phyloP scores from a whole-genome alignment of 2,888 invertebrate species.

The Oscheius sp. region DNA sequence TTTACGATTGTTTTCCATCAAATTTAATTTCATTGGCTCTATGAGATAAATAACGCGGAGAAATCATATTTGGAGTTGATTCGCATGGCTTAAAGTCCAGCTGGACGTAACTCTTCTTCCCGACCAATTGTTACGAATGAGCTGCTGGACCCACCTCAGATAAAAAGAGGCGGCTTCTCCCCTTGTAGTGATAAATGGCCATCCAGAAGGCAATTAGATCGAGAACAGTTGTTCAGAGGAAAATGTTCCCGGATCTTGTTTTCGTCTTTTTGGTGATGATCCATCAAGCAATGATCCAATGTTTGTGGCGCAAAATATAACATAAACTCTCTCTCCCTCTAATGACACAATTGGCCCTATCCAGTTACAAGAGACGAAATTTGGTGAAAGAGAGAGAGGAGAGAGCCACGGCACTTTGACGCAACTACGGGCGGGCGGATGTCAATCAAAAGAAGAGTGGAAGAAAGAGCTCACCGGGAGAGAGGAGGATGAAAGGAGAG shows the following conservation, averaged over 20 bases:
- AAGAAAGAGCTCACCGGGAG: constrained; percentile 10
- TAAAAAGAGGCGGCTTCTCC: neutral
- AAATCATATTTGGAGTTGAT: neutral
- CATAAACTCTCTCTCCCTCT: neutral
- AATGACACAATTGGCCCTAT: neutral
- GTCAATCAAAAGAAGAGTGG: constrained; percentile 28
- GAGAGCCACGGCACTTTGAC: too few relatives aligned
- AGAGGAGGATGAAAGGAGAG: neutral
- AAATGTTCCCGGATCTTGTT: neutral
- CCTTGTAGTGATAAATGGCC: neutral
- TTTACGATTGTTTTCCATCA: too few relatives aligned
- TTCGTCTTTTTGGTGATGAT: too few relatives aligned
- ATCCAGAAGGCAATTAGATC: neutral
- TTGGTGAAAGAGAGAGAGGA: neutral
- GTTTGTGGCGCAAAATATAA: too few relatives aligned
- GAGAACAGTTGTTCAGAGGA: neutral
- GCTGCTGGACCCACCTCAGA: neutral
- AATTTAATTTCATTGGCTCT: too few relatives aligned
- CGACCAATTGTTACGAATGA: neutral
- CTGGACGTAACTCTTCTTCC: neutral
- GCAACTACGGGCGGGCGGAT: constrained; percentile 24
- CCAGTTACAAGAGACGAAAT: neutral
- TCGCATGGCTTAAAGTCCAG: neutral
- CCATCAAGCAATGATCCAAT: too few relatives aligned
- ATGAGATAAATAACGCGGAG: too few relatives aligned